These are phyloP conservation scores for Crocuta crocuta DNA, from an alignment of 2,113 vertebrate species.

Conservation along the genomic window DNA sequence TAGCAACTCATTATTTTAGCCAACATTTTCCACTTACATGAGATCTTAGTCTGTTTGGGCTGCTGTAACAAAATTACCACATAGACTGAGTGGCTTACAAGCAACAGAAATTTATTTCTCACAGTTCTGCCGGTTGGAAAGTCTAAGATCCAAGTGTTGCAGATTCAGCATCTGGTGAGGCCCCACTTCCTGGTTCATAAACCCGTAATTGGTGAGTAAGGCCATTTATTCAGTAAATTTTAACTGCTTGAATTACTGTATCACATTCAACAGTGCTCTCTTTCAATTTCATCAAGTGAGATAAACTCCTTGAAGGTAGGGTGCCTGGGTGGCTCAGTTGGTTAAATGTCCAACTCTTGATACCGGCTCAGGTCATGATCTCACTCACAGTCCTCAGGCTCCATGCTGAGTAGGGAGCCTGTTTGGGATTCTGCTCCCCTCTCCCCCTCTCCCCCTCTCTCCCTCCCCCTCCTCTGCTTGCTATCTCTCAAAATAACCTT, in stretches of 20 bases:
- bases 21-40: background rate
- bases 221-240: background rate
- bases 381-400: no score
- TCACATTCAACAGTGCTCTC: background rate
- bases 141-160: background rate
- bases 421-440: no score
- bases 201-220: background rate
- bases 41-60: background rate
- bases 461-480: no score
- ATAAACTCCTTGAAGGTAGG: background rate
- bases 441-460: no score
- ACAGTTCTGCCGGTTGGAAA: background rate
- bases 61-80: background rate
- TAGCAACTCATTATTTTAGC: background rate
- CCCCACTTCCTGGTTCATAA: background rate
- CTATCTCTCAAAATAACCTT: no score
- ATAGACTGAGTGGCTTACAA: background rate
- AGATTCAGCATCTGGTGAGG: background rate
- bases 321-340: no score
- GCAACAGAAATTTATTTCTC: slow-evolving; percentile 6
- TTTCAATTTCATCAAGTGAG: background rate
- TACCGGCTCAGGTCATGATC: no score
- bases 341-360: no score
- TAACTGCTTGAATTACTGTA: background rate
- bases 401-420: no score